Evolutionary conservation across 2,113 vertebrate genomes (phyloP).

Genomic region (Coreoperca whiteheadi): DNA sequence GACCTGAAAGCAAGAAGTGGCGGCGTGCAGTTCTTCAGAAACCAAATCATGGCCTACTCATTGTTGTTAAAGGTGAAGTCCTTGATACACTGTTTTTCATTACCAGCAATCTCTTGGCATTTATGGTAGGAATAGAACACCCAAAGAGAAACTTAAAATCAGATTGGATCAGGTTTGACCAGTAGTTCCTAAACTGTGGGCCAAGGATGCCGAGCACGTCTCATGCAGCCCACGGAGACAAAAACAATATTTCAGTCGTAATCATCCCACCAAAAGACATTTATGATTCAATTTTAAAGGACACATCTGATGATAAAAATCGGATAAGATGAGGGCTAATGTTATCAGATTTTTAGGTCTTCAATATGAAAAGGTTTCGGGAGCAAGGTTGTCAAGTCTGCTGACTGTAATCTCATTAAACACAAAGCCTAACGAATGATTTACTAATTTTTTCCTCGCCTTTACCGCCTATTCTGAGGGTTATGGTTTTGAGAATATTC

Average conservation of each 20-base stretch:
- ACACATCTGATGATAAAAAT: background rate
- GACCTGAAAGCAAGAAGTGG: background rate
- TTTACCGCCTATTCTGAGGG: background rate
- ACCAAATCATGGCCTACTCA: background rate
- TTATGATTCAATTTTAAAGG: background rate
- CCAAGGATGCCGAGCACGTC: background rate
- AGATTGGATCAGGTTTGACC: background rate
- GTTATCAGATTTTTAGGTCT: constrained; percentile 1
- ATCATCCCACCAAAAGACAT: background rate
- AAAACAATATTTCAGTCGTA: background rate
- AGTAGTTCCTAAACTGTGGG: background rate
- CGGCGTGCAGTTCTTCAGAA: background rate
- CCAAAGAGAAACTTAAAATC: background rate
- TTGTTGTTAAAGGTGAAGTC: background rate
- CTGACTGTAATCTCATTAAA: background rate
- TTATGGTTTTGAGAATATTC: background rate
- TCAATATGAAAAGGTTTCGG: background rate
- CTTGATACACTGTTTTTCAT: background rate
- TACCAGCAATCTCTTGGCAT: background rate
- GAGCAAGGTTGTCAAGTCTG: background rate
- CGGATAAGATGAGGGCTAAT: background rate
- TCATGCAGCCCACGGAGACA: background rate
- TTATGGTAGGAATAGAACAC: background rate
- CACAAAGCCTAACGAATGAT: background rate
- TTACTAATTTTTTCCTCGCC: background rate